Percentiles rank a stretch among this genome's conserved stretches.
Evolutionary conservation across 2,888 invertebrate genomes (phyloP).

Genomic region (Agriopis leucophaearia): DNA sequence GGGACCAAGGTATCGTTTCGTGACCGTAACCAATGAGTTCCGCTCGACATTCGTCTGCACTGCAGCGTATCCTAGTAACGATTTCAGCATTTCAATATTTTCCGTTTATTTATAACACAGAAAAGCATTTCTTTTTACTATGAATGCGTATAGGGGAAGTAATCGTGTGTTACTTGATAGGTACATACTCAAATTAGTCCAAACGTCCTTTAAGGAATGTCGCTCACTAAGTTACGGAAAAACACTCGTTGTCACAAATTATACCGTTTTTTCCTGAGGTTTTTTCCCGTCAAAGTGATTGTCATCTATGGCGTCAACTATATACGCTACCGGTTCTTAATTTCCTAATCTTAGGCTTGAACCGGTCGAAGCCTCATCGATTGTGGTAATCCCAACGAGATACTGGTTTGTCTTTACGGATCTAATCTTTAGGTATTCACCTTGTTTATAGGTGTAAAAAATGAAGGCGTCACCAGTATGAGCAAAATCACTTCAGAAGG

Average conservation of each 20-base stretch:
- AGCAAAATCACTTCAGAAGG: conserved; percentile 3
- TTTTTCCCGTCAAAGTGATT: conserved; percentile 36
- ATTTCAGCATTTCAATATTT: conserved; percentile 80
- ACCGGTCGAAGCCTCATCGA: conserved; percentile 33
- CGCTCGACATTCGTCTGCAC: conserved; percentile 59
- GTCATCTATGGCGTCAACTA: conserved; percentile 32
- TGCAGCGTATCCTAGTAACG: conserved; percentile 79
- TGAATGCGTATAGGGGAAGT: conserved; percentile 1
- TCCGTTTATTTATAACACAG: conserved; percentile 26
- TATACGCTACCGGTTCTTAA: conserved; percentile 28
- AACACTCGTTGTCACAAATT: conserved; percentile 4
- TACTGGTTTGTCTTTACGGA: conserved; percentile 38
- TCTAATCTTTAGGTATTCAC: conserved; percentile 2
- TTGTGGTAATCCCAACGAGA: conserved; percentile 39
- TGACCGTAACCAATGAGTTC: conserved; percentile 63
- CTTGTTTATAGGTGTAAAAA: not conserved
- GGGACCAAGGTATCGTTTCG: conserved; percentile 57
- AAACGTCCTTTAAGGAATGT: not conserved
- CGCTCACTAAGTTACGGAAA: conserved; percentile 3
- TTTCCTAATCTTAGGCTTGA: conserved; percentile 43
- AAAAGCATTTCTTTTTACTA: not conserved
- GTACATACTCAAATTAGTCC: conserved; percentile 3
- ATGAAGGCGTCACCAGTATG: not conserved
- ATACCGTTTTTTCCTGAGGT: conserved; percentile 40
- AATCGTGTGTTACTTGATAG: not conserved